Percentiles rank a stretch among this genome's conserved stretches.
Conservation (phyloP, 2,113 vertebrate genomes). For the Dipodomys ordii region DNA sequence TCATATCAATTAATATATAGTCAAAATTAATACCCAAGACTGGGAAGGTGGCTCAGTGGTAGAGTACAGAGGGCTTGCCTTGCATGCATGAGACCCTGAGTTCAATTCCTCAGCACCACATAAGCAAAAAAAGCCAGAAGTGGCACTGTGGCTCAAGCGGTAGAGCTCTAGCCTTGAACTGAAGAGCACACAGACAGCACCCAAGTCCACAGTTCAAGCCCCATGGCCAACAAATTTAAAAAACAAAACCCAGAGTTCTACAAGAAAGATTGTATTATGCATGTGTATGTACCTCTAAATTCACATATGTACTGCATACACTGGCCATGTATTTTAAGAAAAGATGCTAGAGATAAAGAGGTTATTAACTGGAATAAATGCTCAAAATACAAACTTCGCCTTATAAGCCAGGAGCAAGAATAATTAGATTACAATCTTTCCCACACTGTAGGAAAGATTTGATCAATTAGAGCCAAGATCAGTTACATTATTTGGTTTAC, state of each 20-base stretch:
- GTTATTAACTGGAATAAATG: conserved; percentile 48
- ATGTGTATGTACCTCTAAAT: not conserved
- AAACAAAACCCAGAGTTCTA: not conserved
- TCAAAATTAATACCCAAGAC: not conserved
- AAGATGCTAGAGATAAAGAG: not conserved
- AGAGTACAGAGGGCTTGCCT: too few relatives aligned
- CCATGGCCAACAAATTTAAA: too few relatives aligned
- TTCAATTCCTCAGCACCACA: too few relatives aligned
- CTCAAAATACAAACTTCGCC: conserved; percentile 63
- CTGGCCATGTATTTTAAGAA: not conserved
- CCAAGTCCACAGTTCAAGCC: too few relatives aligned
- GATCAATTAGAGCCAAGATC: conserved; percentile 79
- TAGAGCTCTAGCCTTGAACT: too few relatives aligned
- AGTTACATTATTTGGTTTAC: conserved; percentile 73
- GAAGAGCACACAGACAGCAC: too few relatives aligned
- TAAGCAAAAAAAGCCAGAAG: too few relatives aligned
- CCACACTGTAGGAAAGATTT: conserved; percentile 72
- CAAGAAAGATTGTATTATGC: fast-evolving
- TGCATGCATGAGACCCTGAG: too few relatives aligned
- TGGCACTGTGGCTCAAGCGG: too few relatives aligned
- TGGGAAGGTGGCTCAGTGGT: too few relatives aligned
- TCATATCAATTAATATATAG: not conserved
- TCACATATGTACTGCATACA: not conserved
- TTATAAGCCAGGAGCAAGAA: conserved; percentile 67
- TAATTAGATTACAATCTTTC: conserved; percentile 76